Base-by-base conservation (phyloP, 1,140 invertebrate genomes). In the Diachasma alloeum region DNA sequence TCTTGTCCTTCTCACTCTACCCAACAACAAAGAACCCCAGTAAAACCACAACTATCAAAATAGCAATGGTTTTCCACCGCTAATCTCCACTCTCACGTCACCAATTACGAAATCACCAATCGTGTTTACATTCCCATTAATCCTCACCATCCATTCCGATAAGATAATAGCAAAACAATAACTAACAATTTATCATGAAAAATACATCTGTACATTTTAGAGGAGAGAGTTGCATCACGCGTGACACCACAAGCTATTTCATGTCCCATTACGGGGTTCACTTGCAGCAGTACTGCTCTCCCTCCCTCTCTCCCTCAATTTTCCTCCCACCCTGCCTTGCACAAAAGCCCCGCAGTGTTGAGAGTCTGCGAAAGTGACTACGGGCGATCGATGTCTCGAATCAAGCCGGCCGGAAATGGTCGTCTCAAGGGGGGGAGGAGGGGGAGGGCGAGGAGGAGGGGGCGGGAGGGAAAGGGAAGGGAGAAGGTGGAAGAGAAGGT, bases 1-100 rank as follows among this genome's bases (percentile, higher is more conserved):
- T 94, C 86, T 94, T 94, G 80, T 94, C 93, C 90, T 88, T 89
- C 15, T 89, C 87, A 68, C 76, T 78, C 44, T 69, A 79, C 85
- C 87, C 42, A n/a, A 77, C 77, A 71, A 67, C 37, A 13, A 56
- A 59, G 13, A 8, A 69, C 15, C 8, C n/a, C 31, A 53, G 13
- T 44, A 44, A 19, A 74, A 13, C 15, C 22, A 31, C 31, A 31
- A 3, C 6, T 6, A 31, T 31, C 31, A 31, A 31, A 31, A 31
- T 31, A 31, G 2, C 6, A 31, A 31, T 31, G 31, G 2, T 6
- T 31, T 3, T 31, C 6, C 31, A 31, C 31, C 2, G 6, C 31
- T 31, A 31, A 31, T 31, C 31, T 3, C 6, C 31, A 31, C 31
- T 31, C 31, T 6, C 6, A 6, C 31, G 31, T 31, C 31, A 31